These are phyloP conservation scores for Doris montereyensis DNA, from an alignment of 2,888 invertebrate genomes.

Conservation along the genomic window DNA sequence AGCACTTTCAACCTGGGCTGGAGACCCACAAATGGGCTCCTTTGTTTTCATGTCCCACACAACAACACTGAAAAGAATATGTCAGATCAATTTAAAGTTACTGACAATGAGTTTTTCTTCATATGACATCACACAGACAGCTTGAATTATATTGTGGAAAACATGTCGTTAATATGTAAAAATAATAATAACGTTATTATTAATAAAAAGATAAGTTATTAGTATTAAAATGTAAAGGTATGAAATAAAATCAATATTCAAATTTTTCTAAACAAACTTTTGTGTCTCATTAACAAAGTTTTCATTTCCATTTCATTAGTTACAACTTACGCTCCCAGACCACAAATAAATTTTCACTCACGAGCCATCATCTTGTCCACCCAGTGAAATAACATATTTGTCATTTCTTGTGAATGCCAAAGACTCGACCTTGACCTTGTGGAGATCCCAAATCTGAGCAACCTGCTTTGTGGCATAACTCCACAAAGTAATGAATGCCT, in stretches of 20 bases:
- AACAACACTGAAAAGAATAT: slow-evolving; percentile 79
- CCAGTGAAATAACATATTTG: slow-evolving; percentile 86
- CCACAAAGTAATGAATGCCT: slow-evolving; percentile 89
- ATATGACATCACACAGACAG: too few species aligned
- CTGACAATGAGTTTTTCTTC: not conserved
- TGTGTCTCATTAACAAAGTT: too few species aligned
- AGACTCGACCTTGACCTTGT: slow-evolving; percentile 90
- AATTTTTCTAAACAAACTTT: too few species aligned
- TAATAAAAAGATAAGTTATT: too few species aligned
- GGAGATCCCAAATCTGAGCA: slow-evolving; percentile 83
- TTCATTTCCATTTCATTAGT: too few species aligned
- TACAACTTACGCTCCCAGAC: too few species aligned
- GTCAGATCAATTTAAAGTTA: too few species aligned
- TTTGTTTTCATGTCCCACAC: slow-evolving; percentile 84
- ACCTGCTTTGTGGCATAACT: slow-evolving; percentile 80
- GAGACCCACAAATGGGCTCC: slow-evolving; percentile 78
- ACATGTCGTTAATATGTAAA: not conserved
- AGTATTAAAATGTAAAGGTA: too few species aligned
- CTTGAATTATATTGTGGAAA: too few species aligned
- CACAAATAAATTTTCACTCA: too few species aligned
- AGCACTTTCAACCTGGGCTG: slow-evolving; percentile 80
- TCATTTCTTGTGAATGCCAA: slow-evolving; percentile 88
- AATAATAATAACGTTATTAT: not conserved
- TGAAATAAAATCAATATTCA: too few species aligned
- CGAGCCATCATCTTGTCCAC: slow-evolving; percentile 89